Evolutionary conservation across 1,140 invertebrate species (phyloP), one percentile per base, ranked within the genome.

Genomic region (Drosophila neocordata): DNA sequence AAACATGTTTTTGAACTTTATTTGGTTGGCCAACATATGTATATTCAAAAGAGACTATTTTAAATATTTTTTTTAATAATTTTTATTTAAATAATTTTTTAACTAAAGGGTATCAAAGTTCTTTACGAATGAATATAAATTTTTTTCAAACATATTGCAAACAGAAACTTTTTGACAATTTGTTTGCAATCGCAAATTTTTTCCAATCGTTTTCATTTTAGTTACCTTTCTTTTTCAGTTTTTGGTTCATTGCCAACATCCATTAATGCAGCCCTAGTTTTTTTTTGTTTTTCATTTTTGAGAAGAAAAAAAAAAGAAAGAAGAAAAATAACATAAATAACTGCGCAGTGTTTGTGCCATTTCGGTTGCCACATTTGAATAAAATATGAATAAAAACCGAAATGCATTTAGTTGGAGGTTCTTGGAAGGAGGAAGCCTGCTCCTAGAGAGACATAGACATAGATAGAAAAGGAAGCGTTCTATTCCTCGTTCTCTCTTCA

Each of bases 341-440:
- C 82, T 82, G 78, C 63, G 70, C 82, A 78, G 78, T 82, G 82
- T 85, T 87, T 85, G 83, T 85, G 82, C 82, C 78, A 87, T 87
- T 87, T 87, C 75, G 70, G 82, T 87, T 82, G 82, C 74, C 82
- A 85, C 82, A 85, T 85, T 85, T 85, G 78, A 85, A 85, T 85
- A 85, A 85, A 85, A 85, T 85, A 85, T 85, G 82, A 85, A 85
- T 85, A 85, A 85, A 82, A 85, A 78, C 78, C 68, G 78, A 85
- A 85, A 85, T 85, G 82, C 82, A 85, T 85, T 85, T 85, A 85
- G 82, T 70, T 71, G 70, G 70, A 62, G 51, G 66, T 66, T 51
- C 53, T 53, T 20, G 41, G 27, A 1, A 31, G 27, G 27, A 31
- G 27, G 27, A 31, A 20, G 15, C 41, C 41, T 7, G 41, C 1